Conservation (phyloP, 1,140 invertebrate species). For the Calephelis virginiensis region DNA sequence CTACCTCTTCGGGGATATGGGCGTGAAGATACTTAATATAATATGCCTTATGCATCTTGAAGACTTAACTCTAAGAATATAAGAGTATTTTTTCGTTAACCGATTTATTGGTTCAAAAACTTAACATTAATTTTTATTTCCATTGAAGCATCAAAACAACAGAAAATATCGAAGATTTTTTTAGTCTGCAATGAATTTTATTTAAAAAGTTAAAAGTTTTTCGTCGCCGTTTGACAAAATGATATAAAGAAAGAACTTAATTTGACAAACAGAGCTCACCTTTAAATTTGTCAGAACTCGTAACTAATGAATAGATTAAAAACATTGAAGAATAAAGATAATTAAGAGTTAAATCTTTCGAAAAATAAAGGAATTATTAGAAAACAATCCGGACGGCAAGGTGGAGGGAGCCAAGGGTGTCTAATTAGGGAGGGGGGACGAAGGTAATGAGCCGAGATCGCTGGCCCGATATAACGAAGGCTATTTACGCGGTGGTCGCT, state of each 20-base stretch:
- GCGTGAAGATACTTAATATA: no score
- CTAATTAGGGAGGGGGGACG: constrained; percentile 70
- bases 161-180: no score
- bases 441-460: constrained; percentile 77
- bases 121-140: no score
- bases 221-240: no score
- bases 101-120: no score
- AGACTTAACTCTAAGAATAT: no score
- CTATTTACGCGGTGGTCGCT: constrained; percentile 75
- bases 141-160: no score
- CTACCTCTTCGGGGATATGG: no score
- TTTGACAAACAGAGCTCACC: neutral
- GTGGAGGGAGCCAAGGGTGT: constrained; percentile 53
- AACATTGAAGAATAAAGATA: constrained; percentile 39
- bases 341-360: constrained; percentile 58
- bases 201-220: no score
- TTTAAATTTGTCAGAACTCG: neutral
- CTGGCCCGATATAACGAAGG: constrained; percentile 71
- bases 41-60: no score
- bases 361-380: constrained; percentile 74
- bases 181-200: no score
- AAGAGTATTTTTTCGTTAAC: no score
- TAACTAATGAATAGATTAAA: constrained; percentile 4
- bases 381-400: constrained; percentile 64
- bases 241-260: neutral